A percentile compares a stretch with the other conserved stretches of the same genome.
Evolutionary conservation across 2,113 vertebrate species (phyloP).

Genomic region (Thalassarche chlororhynchos): DNA sequence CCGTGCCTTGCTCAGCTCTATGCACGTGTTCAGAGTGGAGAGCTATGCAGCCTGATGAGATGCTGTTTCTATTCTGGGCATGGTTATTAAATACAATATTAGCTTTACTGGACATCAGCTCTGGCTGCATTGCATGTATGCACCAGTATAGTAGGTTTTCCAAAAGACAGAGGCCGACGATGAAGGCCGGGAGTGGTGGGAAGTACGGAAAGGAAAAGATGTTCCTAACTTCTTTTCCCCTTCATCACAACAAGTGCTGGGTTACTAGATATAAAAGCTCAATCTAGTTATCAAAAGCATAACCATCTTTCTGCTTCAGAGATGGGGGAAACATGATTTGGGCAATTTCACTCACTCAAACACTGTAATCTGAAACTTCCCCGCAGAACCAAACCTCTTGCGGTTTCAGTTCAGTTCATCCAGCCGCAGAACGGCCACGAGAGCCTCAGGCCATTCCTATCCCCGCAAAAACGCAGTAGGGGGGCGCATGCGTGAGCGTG

Average conservation of each 20-base stretch:
- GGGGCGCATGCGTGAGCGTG: accelerated
- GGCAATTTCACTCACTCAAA: not conserved
- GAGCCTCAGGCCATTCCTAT: not conserved
- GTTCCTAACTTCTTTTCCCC: not conserved
- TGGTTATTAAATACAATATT: not conserved
- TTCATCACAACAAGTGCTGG: not conserved
- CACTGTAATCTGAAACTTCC: not conserved
- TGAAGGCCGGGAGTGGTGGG: not conserved
- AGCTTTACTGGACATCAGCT: not conserved
- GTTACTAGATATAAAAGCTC: not conserved
- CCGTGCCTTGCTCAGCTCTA: not conserved
- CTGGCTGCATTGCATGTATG: not conserved
- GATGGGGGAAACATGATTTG: not conserved
- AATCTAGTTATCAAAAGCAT: not conserved
- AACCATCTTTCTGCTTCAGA: not conserved
- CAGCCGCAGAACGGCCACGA: accelerated
- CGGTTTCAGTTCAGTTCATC: not conserved
- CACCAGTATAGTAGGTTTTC: not conserved
- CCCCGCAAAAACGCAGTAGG: accelerated
- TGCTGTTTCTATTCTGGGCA: not conserved
- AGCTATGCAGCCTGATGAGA: not conserved
- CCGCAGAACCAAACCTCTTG: not conserved
- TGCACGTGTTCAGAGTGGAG: not conserved
- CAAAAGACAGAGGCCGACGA: not conserved
- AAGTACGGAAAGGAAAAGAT: not conserved